Conservation (phyloP, 2,888 invertebrate genomes). For the Heliconius cydno region DNA sequence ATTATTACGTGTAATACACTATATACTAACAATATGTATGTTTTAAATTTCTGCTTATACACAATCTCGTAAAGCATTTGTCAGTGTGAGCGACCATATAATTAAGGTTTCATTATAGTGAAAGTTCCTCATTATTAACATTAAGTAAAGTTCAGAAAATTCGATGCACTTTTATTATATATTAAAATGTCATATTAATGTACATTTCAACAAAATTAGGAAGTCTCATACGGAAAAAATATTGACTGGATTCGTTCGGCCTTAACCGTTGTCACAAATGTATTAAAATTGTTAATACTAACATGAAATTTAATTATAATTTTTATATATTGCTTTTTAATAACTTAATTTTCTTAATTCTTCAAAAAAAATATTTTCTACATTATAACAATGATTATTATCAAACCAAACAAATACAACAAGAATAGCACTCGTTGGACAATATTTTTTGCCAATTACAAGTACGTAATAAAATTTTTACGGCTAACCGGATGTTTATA, state of each 20-base stretch:
- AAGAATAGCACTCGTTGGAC: neutral
- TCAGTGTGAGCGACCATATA: conserved; percentile 67
- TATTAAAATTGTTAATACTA: no score
- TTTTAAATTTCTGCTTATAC: conserved; percentile 5
- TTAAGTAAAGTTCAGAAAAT: conserved; percentile 10
- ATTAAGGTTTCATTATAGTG: conserved; percentile 52
- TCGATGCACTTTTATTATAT: neutral
- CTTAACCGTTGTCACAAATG: no score
- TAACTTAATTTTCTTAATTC: neutral
- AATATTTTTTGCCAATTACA: neutral
- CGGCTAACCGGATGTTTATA: conserved; percentile 17
- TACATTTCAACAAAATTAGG: neutral
- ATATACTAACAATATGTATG: neutral
- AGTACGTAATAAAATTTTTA: neutral
- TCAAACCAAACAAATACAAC: no score
- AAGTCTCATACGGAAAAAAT: neutral
- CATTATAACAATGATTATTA: no score
- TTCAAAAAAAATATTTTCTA: neutral
- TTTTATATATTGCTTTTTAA: neutral
- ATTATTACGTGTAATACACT: neutral
- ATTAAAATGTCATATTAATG: neutral
- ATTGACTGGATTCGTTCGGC: neutral
- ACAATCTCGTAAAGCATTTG: conserved; percentile 57
- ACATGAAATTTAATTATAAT: neutral
- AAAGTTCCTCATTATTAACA: conserved; percentile 22